phyloP scores from a whole-genome alignment of 2,888 invertebrate genomes.

The Liodrosophila aerea region DNA sequence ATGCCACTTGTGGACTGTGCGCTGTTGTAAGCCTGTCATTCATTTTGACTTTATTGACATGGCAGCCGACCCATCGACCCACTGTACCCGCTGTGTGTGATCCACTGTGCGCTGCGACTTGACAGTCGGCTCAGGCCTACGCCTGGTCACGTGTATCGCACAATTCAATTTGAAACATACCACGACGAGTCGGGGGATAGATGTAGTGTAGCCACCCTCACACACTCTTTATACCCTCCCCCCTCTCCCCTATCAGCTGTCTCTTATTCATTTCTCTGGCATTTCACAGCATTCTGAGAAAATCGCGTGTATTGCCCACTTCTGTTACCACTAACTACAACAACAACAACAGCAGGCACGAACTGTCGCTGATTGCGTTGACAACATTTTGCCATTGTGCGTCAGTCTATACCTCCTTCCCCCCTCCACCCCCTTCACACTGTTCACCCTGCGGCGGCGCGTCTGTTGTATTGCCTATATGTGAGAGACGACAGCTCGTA shows the following conservation, averaged over 20 bases:
- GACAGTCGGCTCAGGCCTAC: constrained; percentile 17
- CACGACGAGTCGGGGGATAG: constrained; percentile 18
- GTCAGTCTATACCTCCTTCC: constrained; percentile 31
- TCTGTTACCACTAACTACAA: constrained; percentile 58
- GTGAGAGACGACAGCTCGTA: constrained; percentile 69
- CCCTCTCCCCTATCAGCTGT: not conserved
- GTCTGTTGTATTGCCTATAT: constrained; percentile 33
- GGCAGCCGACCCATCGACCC: constrained; percentile 34
- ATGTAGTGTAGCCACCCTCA: constrained; percentile 5
- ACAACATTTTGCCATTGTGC: constrained; percentile 75
- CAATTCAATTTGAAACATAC: constrained; percentile 73
- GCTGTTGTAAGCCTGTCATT: constrained; percentile 67
- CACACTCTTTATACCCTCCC: not conserved
- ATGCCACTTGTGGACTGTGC: constrained; percentile 68
- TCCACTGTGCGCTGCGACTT: not conserved
- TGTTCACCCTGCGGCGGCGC: constrained; percentile 6
- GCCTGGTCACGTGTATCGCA: constrained; percentile 71
- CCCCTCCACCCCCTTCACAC: not conserved
- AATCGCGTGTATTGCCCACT: constrained; percentile 46
- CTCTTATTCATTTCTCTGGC: constrained; percentile 25
- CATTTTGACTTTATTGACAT: constrained; percentile 76
- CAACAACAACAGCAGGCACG: constrained; percentile 25
- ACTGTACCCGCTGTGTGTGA: not conserved
- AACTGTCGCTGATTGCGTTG: constrained; percentile 74
- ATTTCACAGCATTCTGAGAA: constrained; percentile 26